Conservation (phyloP, 1,140 invertebrate species). For the Papilio glaucus region DNA sequence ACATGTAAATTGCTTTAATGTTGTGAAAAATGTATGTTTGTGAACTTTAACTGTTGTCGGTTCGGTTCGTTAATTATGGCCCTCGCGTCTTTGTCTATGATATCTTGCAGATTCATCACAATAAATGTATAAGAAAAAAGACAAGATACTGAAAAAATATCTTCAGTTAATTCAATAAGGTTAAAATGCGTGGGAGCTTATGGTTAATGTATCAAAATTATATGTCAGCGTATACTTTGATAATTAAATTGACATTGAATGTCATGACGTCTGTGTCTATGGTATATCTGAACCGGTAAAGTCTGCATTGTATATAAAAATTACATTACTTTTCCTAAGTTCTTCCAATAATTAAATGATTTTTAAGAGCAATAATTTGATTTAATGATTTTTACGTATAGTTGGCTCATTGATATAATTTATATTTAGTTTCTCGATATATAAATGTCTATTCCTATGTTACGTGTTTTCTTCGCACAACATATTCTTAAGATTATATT, state of each 20-base stretch:
- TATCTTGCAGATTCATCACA: background rate
- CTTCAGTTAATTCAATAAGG: too few relatives aligned
- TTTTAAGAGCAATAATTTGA: constrained; percentile 34
- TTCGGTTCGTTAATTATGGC: too few relatives aligned
- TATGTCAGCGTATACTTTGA: too few relatives aligned
- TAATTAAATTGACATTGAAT: too few relatives aligned
- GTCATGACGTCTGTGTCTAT: background rate
- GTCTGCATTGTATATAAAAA: constrained; percentile 23
- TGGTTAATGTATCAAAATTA: too few relatives aligned
- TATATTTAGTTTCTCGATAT: constrained; percentile 17
- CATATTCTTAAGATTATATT: constrained; percentile 4
- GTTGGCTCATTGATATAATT: constrained; percentile 27
- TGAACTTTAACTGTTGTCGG: background rate
- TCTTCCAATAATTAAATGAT: constrained; percentile 32
- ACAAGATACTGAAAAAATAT: too few relatives aligned
- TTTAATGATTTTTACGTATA: constrained; percentile 23
- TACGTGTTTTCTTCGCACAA: constrained; percentile 29
- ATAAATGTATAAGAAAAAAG: background rate
- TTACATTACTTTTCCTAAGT: constrained; percentile 24
- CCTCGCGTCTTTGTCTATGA: background rate
- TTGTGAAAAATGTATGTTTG: background rate
- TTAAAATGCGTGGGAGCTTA: too few relatives aligned
- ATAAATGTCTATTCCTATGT: constrained; percentile 17
- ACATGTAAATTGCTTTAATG: constrained; percentile 4
- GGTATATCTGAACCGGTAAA: background rate